A percentile compares a stretch with the other conserved stretches of the same genome.
Conservation (phyloP, 2,797 vertebrate species). For the Pipistrellus nathusii region DNA sequence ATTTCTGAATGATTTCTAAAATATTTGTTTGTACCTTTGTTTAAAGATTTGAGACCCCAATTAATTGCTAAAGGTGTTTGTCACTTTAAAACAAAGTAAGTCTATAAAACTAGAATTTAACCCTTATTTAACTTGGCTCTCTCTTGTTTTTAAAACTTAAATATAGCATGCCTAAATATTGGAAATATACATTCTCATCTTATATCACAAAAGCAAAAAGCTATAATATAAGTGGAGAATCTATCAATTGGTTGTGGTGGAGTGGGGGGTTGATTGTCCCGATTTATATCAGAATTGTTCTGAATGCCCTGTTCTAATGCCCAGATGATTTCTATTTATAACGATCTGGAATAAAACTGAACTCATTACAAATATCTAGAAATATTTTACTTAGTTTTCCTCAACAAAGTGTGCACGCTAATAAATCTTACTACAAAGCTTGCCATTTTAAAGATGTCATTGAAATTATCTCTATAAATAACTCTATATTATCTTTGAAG, state of each 20-base stretch:
- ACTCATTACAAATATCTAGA: conserved; percentile 60
- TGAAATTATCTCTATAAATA: conserved; percentile 54
- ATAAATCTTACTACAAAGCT: conserved; percentile 41
- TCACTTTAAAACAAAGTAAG: conserved; percentile 40
- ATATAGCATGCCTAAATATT: conserved; percentile 4
- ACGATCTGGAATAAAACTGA: conserved; percentile 58
- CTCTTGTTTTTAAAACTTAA: neutral
- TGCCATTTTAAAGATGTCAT: conserved; percentile 57
- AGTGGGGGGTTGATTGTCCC: conserved; percentile 16
- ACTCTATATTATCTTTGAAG: conserved; percentile 59
- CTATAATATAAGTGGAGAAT: neutral
- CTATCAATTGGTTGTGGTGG: neutral
- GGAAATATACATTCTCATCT: conserved; percentile 53
- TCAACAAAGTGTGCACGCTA: conserved; percentile 41
- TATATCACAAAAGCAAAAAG: conserved; percentile 28
- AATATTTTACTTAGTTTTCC: conserved; percentile 61
- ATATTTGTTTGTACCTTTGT: conserved; percentile 41
- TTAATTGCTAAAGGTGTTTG: conserved; percentile 25
- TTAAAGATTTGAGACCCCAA: neutral
- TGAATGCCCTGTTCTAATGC: conserved; percentile 46
- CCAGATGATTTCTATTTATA: conserved; percentile 72
- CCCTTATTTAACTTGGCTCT: conserved; percentile 31
- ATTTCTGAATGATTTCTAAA: conserved; percentile 53
- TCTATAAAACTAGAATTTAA: conserved; percentile 10
- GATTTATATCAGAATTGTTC: conserved; percentile 40